phyloP scores from a whole-genome alignment of 2,113 vertebrate genomes.

The Mandrillus leucophaeus region DNA sequence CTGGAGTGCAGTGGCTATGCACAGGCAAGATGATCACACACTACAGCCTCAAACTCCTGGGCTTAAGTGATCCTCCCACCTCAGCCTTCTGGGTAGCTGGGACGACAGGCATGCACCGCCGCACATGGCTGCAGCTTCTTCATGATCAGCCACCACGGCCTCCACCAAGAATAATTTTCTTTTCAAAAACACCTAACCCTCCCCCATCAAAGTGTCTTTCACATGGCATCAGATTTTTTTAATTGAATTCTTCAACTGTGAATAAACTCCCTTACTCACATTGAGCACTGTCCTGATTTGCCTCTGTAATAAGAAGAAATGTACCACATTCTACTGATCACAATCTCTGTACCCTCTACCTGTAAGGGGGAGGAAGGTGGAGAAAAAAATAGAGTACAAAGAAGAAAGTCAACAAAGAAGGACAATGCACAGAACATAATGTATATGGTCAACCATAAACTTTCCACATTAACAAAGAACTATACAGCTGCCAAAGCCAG shows the following conservation, averaged over 20 bases:
- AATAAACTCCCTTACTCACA: slow-evolving; percentile 20
- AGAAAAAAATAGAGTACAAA: neutral
- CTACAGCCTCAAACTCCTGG: neutral
- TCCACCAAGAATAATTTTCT: neutral
- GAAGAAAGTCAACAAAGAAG: neutral
- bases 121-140: neutral
- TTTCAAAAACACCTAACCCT: neutral
- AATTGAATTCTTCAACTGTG: slow-evolving; percentile 11
- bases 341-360: neutral
- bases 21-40: neutral
- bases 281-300: neutral
- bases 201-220: neutral
- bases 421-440: neutral
- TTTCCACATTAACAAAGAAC: neutral
- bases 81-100: neutral
- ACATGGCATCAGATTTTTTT: neutral
- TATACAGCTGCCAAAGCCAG: neutral
- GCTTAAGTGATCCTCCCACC: neutral
- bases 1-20: neutral
- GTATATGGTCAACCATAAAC: neutral
- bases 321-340: neutral
- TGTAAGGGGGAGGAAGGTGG: neutral
- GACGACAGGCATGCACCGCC: neutral
- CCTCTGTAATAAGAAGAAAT: neutral
- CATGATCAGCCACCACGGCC: neutral